These are phyloP conservation scores for Peromyscus aztecus DNA, from an alignment of 2,797 vertebrate genomes.

Conservation along the genomic window DNA sequence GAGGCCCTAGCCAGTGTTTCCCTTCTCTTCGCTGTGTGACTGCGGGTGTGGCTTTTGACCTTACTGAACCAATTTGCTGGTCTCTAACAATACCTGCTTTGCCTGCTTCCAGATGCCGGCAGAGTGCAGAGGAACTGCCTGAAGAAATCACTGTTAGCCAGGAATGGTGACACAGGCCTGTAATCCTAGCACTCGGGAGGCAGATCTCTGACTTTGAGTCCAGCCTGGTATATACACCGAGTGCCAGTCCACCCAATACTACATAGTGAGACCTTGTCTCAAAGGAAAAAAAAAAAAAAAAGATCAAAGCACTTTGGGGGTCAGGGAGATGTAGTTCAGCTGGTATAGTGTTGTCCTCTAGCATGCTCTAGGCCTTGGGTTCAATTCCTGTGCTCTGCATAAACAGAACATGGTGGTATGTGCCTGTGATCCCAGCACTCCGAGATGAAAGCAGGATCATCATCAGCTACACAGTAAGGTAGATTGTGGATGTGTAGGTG, in stretches of 20 bases:
- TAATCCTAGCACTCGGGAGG: neutral
- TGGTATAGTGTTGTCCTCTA: neutral
- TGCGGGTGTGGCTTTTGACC: neutral
- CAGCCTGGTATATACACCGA: neutral
- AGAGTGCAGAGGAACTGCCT: neutral
- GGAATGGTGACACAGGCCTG: neutral
- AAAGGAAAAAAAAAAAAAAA: neutral
- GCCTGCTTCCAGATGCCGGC: neutral
- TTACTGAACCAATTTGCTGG: neutral
- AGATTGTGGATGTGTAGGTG: neutral
- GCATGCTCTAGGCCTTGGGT: neutral
- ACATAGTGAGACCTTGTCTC: neutral
- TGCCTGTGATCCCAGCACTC: neutral
- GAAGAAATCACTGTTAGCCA: neutral
- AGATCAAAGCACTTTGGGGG: neutral
- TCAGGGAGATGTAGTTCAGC: neutral
- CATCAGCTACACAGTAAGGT: neutral
- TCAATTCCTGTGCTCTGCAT: neutral
- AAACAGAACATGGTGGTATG: neutral
- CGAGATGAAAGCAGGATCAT: neutral
- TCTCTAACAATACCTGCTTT: neutral
- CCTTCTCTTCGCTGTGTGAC: neutral
- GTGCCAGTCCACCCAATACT: neutral
- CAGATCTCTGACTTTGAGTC: neutral
- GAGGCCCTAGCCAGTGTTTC: neutral